Base-by-base conservation (phyloP, 2,797 vertebrate species). In the Pteropus rufus region DNA sequence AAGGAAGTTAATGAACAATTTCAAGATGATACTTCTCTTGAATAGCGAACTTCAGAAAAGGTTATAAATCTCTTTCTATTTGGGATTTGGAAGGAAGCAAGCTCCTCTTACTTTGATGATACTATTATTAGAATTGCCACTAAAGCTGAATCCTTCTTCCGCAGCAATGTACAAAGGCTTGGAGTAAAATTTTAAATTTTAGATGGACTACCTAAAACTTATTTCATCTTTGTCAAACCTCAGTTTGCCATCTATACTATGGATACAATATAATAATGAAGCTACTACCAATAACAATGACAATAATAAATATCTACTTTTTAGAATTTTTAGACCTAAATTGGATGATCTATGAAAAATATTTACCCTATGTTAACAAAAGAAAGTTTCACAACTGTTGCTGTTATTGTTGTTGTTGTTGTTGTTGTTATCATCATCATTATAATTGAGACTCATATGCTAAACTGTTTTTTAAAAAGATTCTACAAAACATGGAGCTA, bases 161-260 rank as follows among this genome's bases (percentile, higher is more conserved):
- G 54, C 1, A 41, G 12, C 84, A 90, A 67, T 26, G 1, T 67
- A 10, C 56, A 41, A 75, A 54, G n/a, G 34, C 9, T 67, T 14
- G 10, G 24, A 84, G 26, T 79, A 80, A 91, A 34, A 80, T 91
- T 91, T 80, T 81, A 89, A 93, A 67, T 88, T 65, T 73, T 52
- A 41, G 41, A 41, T 72, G 39, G 23, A 64, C 19, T 60, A 54
- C 1, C 15, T 46, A 91, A 89, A 11, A 93, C 2, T 49, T 21
- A 69, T 36, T 93, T 89, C 18, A 85, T 83, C n/a, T 84, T 31
- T 87, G n/a, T 72, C 15, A 90, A 64, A 21, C 4, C 52, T 87
- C 36, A 39, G 26, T 80, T 88, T 89, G 2, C 6, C 12, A 79
- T 86, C 46, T 85, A 24, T 44, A 39, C 10, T 54, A 46, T 79